Evolutionary conservation across 2,797 vertebrate genomes (phyloP).

Genomic region (Sorex maritimensis): DNA sequence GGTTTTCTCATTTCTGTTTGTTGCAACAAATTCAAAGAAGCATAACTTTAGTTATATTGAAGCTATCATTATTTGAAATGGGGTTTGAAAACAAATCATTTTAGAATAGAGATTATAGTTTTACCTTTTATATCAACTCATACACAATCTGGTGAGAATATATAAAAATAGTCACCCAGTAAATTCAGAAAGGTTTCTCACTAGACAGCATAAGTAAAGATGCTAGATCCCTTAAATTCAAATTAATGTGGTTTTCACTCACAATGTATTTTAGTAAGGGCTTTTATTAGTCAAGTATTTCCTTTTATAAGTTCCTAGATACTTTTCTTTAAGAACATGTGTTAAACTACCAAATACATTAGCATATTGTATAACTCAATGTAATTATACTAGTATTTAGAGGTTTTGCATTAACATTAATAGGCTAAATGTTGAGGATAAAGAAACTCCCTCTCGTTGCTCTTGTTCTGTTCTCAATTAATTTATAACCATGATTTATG

Average conservation of each 20-base stretch:
- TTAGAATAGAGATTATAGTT: background rate
- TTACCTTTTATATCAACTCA: background rate
- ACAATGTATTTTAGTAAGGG: background rate
- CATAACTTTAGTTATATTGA: background rate
- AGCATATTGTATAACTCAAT: background rate
- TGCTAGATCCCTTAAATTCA: background rate
- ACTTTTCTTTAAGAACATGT: background rate
- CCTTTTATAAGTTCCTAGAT: background rate
- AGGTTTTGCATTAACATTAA: background rate
- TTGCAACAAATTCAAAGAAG: background rate
- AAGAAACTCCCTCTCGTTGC: background rate
- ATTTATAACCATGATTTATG: background rate
- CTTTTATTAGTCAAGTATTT: background rate
- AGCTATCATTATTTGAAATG: background rate
- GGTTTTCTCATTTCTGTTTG: background rate
- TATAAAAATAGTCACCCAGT: background rate
- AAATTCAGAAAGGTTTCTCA: background rate
- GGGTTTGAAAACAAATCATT: background rate
- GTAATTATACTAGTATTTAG: background rate
- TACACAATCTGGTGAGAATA: background rate
- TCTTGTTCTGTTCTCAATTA: background rate
- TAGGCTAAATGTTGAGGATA: background rate
- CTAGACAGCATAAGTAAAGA: background rate
- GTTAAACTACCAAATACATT: background rate
- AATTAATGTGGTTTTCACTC: background rate